phyloP scores from a whole-genome alignment of 2,797 vertebrate genomes.

The Selene dorsalis region DNA sequence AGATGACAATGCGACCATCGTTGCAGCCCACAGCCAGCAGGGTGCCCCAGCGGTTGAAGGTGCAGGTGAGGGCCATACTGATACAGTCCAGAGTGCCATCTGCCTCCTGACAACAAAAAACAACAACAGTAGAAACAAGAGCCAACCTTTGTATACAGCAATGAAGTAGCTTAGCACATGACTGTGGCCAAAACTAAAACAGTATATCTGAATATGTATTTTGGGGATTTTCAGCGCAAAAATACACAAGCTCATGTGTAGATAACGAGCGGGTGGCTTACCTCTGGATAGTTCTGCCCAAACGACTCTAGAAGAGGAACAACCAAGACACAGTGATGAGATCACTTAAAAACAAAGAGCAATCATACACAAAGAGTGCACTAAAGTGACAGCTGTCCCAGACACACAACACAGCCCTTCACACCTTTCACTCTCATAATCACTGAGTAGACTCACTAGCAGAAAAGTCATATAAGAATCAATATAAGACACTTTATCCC shows the following conservation, averaged over 20 bases:
- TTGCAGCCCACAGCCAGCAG: conserved; percentile 97
- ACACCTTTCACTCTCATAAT: neutral
- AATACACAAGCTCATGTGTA: neutral
- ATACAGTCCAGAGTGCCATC: conserved; percentile 99
- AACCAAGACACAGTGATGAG: conserved; percentile 46
- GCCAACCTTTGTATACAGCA: neutral
- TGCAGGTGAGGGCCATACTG: conserved; percentile 99
- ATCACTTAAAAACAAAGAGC: neutral
- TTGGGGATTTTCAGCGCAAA: neutral
- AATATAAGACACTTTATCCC: neutral
- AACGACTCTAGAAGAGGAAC: conserved; percentile 90
- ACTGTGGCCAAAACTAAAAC: neutral
- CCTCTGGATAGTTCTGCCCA: conserved; percentile 99
- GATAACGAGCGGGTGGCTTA: conserved; percentile 62
- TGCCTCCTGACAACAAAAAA: conserved; percentile 87
- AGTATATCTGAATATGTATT: neutral
- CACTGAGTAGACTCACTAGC: neutral
- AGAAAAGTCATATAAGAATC: too few relatives aligned
- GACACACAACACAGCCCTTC: neutral
- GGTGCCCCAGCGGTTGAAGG: conserved; percentile 99
- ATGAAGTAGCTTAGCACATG: neutral
- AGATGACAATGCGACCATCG: conserved; percentile 97
- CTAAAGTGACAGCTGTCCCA: neutral
- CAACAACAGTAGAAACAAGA: neutral
- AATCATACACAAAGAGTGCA: neutral